Percentiles rank a stretch among this genome's conserved stretches.
Evolutionary conservation across 1,140 invertebrate species (phyloP).

Genomic region (Palaemon carinicauda): DNA sequence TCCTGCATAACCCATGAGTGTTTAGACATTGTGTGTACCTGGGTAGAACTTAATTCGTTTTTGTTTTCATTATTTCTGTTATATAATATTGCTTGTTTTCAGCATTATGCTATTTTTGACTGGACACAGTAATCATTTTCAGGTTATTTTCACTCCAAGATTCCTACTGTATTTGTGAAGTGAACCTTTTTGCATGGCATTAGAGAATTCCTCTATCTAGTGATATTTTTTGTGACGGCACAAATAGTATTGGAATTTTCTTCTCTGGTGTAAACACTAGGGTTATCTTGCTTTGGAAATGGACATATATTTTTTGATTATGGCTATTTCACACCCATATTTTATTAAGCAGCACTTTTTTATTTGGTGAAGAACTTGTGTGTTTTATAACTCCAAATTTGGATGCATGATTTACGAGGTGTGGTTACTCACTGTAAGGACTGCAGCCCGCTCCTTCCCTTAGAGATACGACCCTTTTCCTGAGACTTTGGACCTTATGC

Average conservation of each 20-base stretch:
- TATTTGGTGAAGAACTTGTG: conserved; percentile 45
- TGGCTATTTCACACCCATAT: conserved; percentile 45
- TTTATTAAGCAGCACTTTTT: conserved; percentile 51
- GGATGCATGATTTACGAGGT: conserved; percentile 49
- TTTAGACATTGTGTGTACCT: conserved; percentile 49
- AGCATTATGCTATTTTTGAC: not conserved
- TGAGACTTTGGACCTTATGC: conserved; percentile 52
- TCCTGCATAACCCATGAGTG: conserved; percentile 17
- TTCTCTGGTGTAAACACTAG: conserved; percentile 39
- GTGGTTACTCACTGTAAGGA: conserved; percentile 49
- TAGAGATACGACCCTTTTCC: conserved; percentile 49
- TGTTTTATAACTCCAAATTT: conserved; percentile 46
- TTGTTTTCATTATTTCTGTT: conserved; percentile 11
- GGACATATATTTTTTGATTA: conserved; percentile 49
- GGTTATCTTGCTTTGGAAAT: conserved; percentile 46
- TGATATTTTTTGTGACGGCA: conserved; percentile 55
- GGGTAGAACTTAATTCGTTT: conserved; percentile 41
- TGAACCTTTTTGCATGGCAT: conserved; percentile 48
- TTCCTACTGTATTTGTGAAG: conserved; percentile 19
- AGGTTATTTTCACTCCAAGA: conserved; percentile 39
- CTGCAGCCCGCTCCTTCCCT: conserved; percentile 35
- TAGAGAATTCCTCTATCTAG: conserved; percentile 49
- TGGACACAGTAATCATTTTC: conserved; percentile 27
- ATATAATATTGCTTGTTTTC: conserved; percentile 19
- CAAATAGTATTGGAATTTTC: conserved; percentile 47